These are phyloP conservation scores for Phylloscopus whistleri DNA, from an alignment of 2,113 vertebrate genomes.

Conservation along the genomic window DNA sequence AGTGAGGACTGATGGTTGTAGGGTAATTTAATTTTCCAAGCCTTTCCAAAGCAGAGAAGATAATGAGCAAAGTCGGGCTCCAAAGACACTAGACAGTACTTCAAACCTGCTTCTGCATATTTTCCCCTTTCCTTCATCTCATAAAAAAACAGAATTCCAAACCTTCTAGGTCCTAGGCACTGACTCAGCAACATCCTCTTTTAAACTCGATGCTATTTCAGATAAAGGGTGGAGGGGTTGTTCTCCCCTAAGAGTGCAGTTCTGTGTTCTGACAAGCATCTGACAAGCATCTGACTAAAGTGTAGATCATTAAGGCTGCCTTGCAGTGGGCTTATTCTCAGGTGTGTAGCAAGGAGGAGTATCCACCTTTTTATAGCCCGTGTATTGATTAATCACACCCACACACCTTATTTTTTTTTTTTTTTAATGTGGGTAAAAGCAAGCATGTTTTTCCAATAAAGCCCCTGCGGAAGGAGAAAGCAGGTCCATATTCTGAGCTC, in stretches of 20 bases:
- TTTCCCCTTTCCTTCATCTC: neutral
- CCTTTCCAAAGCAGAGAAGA: constrained; percentile 65
- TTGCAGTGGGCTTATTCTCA: neutral
- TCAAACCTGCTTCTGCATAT: neutral
- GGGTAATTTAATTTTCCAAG: constrained; percentile 73
- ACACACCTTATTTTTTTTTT: neutral
- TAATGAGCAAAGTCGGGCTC: constrained; percentile 73
- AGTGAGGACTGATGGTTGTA: constrained; percentile 40
- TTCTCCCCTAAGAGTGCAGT: neutral
- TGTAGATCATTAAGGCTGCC: neutral
- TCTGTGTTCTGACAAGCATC: neutral
- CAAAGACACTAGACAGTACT: constrained; percentile 31
- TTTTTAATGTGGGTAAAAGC: neutral
- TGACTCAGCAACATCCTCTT: neutral
- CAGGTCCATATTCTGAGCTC: neutral
- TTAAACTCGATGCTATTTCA: neutral
- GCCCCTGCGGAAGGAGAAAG: neutral
- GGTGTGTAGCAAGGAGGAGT: neutral
- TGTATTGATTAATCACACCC: neutral
- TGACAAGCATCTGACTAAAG: neutral
- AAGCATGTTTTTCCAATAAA: neutral
- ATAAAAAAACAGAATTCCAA: neutral
- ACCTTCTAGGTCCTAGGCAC: neutral
- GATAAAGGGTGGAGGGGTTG: neutral
- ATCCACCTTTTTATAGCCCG: neutral